These are phyloP conservation scores for Poecilia gillii DNA, from an alignment of 2,797 vertebrate genomes.

Conservation along the genomic window DNA sequence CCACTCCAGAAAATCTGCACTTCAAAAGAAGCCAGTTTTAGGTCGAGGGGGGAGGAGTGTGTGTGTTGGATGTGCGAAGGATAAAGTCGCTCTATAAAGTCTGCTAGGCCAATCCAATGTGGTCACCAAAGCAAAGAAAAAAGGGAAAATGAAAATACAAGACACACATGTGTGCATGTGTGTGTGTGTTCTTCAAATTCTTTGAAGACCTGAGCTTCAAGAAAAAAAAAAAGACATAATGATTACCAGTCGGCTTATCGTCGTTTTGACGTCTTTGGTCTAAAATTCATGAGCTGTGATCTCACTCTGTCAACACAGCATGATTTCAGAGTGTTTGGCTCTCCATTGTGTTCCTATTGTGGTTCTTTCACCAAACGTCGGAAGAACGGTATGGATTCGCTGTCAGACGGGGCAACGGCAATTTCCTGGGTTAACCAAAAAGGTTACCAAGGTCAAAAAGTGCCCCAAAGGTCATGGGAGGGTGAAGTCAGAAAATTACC, in stretches of 20 bases:
- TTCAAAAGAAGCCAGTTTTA: slow-evolving; percentile 75
- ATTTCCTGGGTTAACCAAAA: slow-evolving; percentile 66
- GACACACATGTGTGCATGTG: slow-evolving; percentile 52
- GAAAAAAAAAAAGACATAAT: slow-evolving; percentile 47
- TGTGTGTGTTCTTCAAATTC: slow-evolving; percentile 54
- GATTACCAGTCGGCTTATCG: slow-evolving; percentile 65
- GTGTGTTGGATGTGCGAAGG: slow-evolving; percentile 41
- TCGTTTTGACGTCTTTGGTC: slow-evolving; percentile 48
- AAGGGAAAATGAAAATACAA: slow-evolving; percentile 27
- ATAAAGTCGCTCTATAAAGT: slow-evolving; percentile 60
- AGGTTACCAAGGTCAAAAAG: slow-evolving; percentile 63
- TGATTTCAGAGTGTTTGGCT: slow-evolving; percentile 31
- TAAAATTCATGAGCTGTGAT: slow-evolving; percentile 41
- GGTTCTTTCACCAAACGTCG: slow-evolving; percentile 33
- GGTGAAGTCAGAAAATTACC: slow-evolving; percentile 56
- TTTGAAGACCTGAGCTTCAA: slow-evolving; percentile 51
- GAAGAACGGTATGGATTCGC: slow-evolving; percentile 27
- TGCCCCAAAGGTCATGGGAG: slow-evolving; percentile 38
- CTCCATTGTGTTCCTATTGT: slow-evolving; percentile 49
- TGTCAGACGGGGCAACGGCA: slow-evolving; percentile 37
- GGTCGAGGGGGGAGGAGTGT: slow-evolving; percentile 25
- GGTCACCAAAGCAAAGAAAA: slow-evolving; percentile 57
- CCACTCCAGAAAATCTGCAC: slow-evolving; percentile 76
- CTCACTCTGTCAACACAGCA: slow-evolving; percentile 35
- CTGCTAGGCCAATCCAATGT: slow-evolving; percentile 62